A percentile compares a stretch with the other conserved stretches of the same genome.
These are phyloP conservation scores for Hypomesus transpacificus DNA, from an alignment of 2,113 vertebrate genomes.

Conservation along the genomic window DNA sequence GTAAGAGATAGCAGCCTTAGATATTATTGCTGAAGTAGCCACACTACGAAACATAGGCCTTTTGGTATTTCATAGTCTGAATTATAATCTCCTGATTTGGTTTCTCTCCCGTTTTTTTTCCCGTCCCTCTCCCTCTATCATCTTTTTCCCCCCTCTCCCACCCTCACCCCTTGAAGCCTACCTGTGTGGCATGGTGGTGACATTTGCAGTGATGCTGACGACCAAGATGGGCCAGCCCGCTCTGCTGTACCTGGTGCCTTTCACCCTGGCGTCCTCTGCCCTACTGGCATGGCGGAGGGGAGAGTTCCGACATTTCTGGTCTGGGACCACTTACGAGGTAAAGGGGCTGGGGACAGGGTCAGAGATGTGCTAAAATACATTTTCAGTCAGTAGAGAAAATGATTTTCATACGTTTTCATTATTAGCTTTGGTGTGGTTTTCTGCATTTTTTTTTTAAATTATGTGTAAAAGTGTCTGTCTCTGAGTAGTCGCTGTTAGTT, in stretches of 20 bases:
- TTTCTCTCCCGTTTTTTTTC: not conserved
- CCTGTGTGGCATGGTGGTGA: conserved; percentile 84
- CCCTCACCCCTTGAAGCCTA: conserved; percentile 73
- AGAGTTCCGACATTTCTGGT: conserved; percentile 91
- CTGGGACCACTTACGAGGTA: conserved; percentile 86
- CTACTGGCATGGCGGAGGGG: conserved; percentile 80
- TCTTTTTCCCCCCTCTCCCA: not conserved
- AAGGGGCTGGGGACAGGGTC: conserved; percentile 15
- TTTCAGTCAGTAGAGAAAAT: not conserved
- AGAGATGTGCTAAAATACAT: no score
- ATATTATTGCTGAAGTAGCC: not conserved
- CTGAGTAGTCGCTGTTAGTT: no score
- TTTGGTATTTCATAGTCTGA: not conserved
- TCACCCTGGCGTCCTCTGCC: conserved; percentile 82
- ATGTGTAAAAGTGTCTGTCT: no score
- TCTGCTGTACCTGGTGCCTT: conserved; percentile 93
- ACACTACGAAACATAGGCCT: no score
- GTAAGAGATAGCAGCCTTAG: conserved; percentile 61
- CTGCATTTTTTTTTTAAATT: no score
- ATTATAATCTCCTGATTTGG: not conserved
- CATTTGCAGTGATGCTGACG: conserved; percentile 83
- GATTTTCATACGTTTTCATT: no score
- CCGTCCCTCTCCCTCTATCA: not conserved
- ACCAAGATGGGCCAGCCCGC: conserved; percentile 91
- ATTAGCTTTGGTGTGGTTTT: no score